Base-by-base conservation (phyloP, 2,797 vertebrate genomes). In the Atherinosoma microstoma region DNA sequence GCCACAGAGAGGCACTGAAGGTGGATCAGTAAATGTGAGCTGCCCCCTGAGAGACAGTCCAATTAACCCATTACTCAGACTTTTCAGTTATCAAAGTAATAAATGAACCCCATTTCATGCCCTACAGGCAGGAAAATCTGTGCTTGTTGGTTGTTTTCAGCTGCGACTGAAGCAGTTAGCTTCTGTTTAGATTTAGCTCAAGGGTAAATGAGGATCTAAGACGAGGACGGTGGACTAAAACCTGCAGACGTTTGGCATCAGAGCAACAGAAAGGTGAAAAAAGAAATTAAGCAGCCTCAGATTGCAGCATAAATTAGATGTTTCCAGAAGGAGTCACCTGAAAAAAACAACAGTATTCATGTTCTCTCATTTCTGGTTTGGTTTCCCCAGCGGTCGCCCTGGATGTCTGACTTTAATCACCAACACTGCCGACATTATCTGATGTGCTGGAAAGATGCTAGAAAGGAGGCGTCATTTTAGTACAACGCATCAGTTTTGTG, bases 1-100 rank as follows among this genome's bases (percentile, higher is more conserved):
- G 45, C 58, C 77, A 80, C 73, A 40, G 60, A 29, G 32, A 58
- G 60, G 63, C 71, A 62, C 56, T 63, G 69, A 72, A 80, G 79
- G 78, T 58, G 67, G 74, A 70, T 79, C 67, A 64, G 79, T 54
- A 63, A 68, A 71, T 86, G 34, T 35, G 34, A 35, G 34, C 34
- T 35, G 75, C 74, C 78, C 73, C 57, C 67, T 75, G 56, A 65
- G 13, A 64, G 71, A 71, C 71, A 83, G 67, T 79, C 62, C 81
- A 82, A 70, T 60, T 59, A 75, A 79, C 42, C 2, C 1, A 13
- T 16, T 42, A 5, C 40, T 42, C 15, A 15, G 15, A 42, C 3
- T 42, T 36, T 16, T 16, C 15, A 42, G 8, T 4, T 42, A 42
- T 42, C 6, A 16, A 42, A 42, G 13, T 3, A 42, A 16, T 42